Evolutionary conservation across 2,888 invertebrate species (phyloP), one percentile per base, ranked within the genome.

Genomic region (Limenitis camilla): DNA sequence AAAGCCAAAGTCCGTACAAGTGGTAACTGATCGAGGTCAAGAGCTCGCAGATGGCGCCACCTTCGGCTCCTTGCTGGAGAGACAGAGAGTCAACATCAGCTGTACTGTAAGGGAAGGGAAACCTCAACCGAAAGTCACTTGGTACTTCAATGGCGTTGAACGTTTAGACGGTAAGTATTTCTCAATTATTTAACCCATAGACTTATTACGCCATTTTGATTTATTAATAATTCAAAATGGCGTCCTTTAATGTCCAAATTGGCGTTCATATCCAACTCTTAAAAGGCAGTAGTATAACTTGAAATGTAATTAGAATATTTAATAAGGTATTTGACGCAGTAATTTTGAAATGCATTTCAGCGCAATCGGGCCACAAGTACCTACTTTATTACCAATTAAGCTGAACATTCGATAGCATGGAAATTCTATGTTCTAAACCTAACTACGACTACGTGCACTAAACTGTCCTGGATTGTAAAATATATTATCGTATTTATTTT

Each of bases 61-160:
- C 38, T 85, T 94, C 46, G 94, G 93, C 0, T 93, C 94, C 0
- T 88, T 92, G 62, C 89, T 91, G 63, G 94, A 95, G 76, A 90
- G 92, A 39, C 89, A 90, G 9, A 88, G 89, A 65, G 86, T 94
- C 61, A 91, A 90, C 61, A 79, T 95, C 55, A 90, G 89, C 58
- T 95, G 95, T 69, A 90, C 92, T 54, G 94, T 95, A 47, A 90
- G 90, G 40, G 93, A 93, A 44, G 96, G 96, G 41, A 94, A 95
- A 63, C 97, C 97, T 0, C 92, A 93, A 60, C 96, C 97, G 1
- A 90, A 90, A 62, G 92, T 97, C 54, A 90, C 91, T 58, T 97
- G 96, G 96, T 95, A 91, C 88, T 94, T 95, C 74, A 93, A 93
- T 63, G 91, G 90, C 39, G 88, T 89, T 45, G 89, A 90, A 64